Evolutionary conservation across 2,113 vertebrate species (phyloP).

Genomic region (Scolopax mira): DNA sequence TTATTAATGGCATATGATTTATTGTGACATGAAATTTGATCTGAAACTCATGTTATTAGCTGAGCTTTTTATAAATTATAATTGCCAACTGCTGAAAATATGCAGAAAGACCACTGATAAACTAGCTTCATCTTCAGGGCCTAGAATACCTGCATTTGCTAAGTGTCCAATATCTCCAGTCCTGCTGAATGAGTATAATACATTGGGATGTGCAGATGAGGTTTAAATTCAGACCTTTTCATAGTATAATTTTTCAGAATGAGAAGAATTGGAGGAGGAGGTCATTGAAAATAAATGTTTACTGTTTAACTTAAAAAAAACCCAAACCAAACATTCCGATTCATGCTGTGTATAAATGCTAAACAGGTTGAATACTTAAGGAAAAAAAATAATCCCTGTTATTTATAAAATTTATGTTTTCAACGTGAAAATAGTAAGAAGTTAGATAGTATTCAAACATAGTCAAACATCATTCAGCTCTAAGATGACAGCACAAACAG

Average conservation of each 20-base stretch:
- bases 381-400: background rate
- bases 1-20: constrained; percentile 76
- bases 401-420: background rate
- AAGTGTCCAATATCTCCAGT: background rate
- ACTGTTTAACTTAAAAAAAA: background rate
- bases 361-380: background rate
- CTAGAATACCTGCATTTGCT: background rate
- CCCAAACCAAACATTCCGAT: background rate
- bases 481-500: background rate
- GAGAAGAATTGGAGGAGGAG: background rate
- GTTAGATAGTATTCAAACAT: background rate
- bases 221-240: background rate
- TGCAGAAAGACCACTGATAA: constrained; percentile 46
- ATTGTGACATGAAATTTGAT: constrained; percentile 72
- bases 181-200: background rate
- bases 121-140: constrained; percentile 5
- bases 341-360: background rate
- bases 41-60: constrained; percentile 69
- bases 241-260: background rate
- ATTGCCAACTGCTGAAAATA: constrained; percentile 69
- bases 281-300: background rate
- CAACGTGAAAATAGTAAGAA: background rate
- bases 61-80: constrained; percentile 70
- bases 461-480: background rate
- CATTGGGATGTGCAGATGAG: background rate